Evolutionary conservation across 2,888 invertebrate genomes (phyloP).

Genomic region (Drosophila cognata): DNA sequence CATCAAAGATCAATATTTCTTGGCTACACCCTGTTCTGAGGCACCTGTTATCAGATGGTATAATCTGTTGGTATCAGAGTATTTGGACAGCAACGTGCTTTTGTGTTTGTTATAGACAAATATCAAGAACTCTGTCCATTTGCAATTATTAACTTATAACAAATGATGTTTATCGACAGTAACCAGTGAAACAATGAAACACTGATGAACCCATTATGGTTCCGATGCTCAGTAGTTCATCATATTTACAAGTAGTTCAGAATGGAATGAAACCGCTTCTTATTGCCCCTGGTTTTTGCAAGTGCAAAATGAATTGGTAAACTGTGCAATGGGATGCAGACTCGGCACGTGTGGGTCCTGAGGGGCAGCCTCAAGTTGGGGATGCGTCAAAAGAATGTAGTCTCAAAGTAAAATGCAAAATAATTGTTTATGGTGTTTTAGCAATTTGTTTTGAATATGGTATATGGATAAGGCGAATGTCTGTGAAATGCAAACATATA

Average conservation of each 20-base stretch:
- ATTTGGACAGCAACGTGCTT: background rate
- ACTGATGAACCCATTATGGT: background rate
- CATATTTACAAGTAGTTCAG: background rate
- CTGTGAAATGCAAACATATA: conserved; percentile 58
- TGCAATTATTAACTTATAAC: background rate
- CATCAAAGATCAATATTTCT: background rate
- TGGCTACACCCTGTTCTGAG: background rate
- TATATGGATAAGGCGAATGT: conserved; percentile 11
- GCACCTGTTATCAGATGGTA: background rate
- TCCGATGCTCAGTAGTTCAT: background rate
- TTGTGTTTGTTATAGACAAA: background rate
- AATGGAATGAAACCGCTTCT: background rate
- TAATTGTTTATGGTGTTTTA: conserved; percentile 83
- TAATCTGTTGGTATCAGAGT: no score
- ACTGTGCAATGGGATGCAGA: conserved; percentile 62
- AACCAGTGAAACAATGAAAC: background rate
- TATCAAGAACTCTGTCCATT: background rate
- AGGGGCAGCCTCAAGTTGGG: background rate
- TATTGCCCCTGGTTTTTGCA: conserved; percentile 2
- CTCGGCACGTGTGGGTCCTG: conserved; percentile 36
- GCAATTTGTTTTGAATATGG: conserved; percentile 66
- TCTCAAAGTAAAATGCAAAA: conserved; percentile 76
- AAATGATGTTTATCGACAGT: background rate
- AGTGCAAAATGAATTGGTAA: conserved; percentile 43
- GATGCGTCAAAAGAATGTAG: conserved; percentile 57